Base-by-base conservation (phyloP, 2,113 vertebrate species). In the Halichoerus grypus region DNA sequence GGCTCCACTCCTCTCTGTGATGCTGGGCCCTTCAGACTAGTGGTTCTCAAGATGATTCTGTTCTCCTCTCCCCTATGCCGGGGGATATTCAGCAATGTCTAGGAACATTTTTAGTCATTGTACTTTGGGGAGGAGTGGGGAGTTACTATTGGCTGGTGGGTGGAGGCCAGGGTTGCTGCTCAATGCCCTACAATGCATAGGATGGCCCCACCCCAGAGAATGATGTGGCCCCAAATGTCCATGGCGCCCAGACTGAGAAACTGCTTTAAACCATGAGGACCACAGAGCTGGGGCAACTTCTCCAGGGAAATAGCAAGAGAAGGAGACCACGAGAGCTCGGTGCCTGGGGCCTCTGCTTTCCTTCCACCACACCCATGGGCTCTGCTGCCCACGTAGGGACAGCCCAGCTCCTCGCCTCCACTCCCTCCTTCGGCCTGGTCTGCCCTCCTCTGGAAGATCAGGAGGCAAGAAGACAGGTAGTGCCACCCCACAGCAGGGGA, bases 231-330 rank as follows among this genome's bases (percentile, higher is more conserved):
- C 65, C 93, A 21, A 12, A 51, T 24, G 67, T 69, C 93, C 22
- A 8, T 3, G 19, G 22, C 1, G 7, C 18, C 83, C 61, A 31
- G 39, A 42, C 0, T 19, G 76, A 55, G 49, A 76, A 51, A 55
- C 11, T 8, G 67, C 67, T 80, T 39, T 61, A 72, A 57, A 72
- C 28, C 67, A 49, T 4, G 57, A 33, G 31, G 94, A 42, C 15
- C 22, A 3, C 0, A 22, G n/a, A n/a, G 24, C 2, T 2, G 7
- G 6, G 51, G 51, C 28, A 16, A 28, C 36, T 22, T 65, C 76
- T 80, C 82, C 39, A 36, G 57, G 61, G n/a, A 39, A 79, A 65
- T 1, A 3, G 31, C 74, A 57, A 49, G 72, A 89, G 71, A 16
- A 71, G 53, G 36, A 26, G 15, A 28, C 53, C 4, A 1, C 84